phyloP scores from a whole-genome alignment of 2,113 vertebrate genomes.

The Seriola dumerili region DNA sequence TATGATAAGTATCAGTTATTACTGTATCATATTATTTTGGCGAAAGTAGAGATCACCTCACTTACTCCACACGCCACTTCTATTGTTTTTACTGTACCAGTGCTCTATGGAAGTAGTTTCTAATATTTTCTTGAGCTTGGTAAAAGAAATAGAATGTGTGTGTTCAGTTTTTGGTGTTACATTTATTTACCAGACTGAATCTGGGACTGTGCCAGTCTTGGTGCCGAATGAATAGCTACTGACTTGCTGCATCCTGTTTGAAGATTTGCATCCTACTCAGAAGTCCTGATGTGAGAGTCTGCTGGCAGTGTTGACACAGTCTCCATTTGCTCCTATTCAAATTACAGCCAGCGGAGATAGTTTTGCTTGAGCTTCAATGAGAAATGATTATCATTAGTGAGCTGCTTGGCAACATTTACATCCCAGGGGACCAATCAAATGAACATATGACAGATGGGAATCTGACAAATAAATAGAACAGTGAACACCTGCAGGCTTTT shows the following conservation, averaged over 20 bases:
- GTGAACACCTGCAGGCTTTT: not conserved
- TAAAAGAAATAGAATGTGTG: not conserved
- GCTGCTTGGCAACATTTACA: not conserved
- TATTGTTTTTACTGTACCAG: not conserved
- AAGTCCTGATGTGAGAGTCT: not conserved
- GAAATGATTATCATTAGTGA: not conserved
- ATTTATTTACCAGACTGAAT: not conserved
- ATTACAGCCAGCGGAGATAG: not conserved
- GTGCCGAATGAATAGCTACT: not conserved
- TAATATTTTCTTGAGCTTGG: not conserved
- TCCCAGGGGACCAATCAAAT: not conserved
- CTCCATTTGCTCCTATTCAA: slow-evolving; percentile 38
- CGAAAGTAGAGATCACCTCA: not conserved
- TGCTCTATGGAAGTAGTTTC: not conserved
- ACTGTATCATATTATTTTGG: too few relatives aligned
- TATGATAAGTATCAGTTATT: not conserved
- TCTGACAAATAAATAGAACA: not conserved
- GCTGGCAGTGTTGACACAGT: slow-evolving; percentile 16
- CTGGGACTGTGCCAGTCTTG: too few relatives aligned
- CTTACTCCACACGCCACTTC: not conserved
- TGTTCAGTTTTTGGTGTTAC: not conserved
- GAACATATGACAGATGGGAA: not conserved
- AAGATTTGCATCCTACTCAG: slow-evolving; percentile 56
- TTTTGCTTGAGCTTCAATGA: not conserved
- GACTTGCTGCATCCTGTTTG: slow-evolving; percentile 40